phyloP scores from a whole-genome alignment of 2,797 vertebrate genomes.

The Aeoliscus strigatus region DNA sequence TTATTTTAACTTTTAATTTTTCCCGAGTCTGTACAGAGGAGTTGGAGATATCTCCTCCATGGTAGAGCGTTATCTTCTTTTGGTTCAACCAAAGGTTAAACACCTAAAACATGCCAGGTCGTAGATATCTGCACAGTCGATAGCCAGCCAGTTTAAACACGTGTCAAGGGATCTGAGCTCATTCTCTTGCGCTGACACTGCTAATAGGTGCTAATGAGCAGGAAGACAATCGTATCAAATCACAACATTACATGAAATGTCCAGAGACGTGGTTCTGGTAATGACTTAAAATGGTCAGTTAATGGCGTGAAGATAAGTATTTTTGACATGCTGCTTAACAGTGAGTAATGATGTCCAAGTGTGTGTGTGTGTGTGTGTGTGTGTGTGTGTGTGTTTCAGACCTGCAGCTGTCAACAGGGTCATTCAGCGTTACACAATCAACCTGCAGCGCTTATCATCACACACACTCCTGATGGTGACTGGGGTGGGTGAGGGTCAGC shows the following conservation, averaged over 20 bases:
- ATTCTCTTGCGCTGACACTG: conserved; percentile 21
- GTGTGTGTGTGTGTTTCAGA: no score
- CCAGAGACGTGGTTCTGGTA: conserved; percentile 19
- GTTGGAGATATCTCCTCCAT: no score
- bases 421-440: conserved; percentile 48
- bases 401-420: conserved; percentile 34
- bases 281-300: conserved; percentile 28
- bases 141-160: conserved; percentile 13
- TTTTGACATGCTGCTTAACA: conserved; percentile 31
- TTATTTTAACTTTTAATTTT: no score
- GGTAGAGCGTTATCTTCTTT: background rate
- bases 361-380: background rate
- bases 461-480: conserved; percentile 19
- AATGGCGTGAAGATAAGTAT: conserved; percentile 29
- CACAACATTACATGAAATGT: conserved; percentile 1
- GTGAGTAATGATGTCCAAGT: conserved; percentile 2
- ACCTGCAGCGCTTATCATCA: conserved; percentile 28
- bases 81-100: no score
- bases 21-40: no score
- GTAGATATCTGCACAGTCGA: conserved; percentile 1
- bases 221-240: conserved; percentile 33
- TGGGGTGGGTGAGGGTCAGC: no score
- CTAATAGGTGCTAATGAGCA: conserved; percentile 46
- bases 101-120: no score
- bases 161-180: background rate